phyloP scores from a whole-genome alignment of 2,113 vertebrate species.

The Syrmaticus mikado region DNA sequence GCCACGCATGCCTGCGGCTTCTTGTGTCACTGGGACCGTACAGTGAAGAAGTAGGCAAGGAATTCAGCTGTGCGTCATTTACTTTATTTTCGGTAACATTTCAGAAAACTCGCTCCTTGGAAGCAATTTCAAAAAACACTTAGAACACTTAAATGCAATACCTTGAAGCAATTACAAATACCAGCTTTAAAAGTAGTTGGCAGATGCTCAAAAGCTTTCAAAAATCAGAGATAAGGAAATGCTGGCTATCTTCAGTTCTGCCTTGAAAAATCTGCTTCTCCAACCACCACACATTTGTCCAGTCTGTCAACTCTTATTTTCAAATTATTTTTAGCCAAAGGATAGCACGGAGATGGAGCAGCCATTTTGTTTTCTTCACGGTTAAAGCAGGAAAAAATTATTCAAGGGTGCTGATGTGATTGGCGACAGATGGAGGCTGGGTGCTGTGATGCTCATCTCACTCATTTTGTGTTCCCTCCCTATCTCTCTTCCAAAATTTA shows the following conservation, averaged over 20 bases:
- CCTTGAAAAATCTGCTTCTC: not conserved
- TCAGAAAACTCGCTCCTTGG: not conserved
- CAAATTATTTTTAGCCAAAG: not conserved
- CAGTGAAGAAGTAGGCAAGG: not conserved
- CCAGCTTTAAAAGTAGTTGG: not conserved
- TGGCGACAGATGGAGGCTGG: not conserved
- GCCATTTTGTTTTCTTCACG: not conserved
- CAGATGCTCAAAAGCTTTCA: not conserved
- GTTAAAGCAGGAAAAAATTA: not conserved
- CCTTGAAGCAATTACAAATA: not conserved
- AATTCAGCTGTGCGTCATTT: not conserved
- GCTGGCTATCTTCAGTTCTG: not conserved
- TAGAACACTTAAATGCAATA: not conserved
- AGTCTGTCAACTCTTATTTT: not conserved
- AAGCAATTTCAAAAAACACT: not conserved
- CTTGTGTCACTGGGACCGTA: not conserved
- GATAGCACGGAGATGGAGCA: not conserved
- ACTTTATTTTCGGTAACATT: not conserved
- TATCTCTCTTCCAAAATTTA: not conserved
- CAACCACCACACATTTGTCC: not conserved
- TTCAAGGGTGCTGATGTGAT: not conserved
- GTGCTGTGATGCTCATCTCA: not conserved
- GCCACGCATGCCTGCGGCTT: constrained; percentile 33
- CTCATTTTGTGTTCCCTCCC: not conserved
- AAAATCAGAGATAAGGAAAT: not conserved